These are phyloP conservation scores for Cheilosia urbana DNA, from an alignment of 2,888 invertebrate genomes.

Conservation along the genomic window DNA sequence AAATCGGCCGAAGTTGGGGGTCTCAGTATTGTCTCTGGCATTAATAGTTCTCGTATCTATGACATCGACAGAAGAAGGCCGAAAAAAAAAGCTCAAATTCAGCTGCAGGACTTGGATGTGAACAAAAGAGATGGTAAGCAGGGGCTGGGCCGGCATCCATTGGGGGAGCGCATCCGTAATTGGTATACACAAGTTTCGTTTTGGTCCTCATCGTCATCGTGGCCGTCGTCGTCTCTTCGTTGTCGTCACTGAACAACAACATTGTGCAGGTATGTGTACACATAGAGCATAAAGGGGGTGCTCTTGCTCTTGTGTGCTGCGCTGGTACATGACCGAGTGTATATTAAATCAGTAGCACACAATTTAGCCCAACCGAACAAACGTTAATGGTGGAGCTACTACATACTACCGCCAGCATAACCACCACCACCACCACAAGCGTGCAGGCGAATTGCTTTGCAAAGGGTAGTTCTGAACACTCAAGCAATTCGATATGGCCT, in stretches of 20 bases:
- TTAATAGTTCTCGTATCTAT: conserved; percentile 53
- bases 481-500: conserved; percentile 51
- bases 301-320: conserved; percentile 36
- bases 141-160: not conserved
- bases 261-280: conserved; percentile 18
- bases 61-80: conserved; percentile 40
- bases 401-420: conserved; percentile 26
- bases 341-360: conserved; percentile 72
- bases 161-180: conserved; percentile 62
- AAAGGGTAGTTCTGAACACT: conserved; percentile 59
- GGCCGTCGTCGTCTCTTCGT: not conserved
- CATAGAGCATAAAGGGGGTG: conserved; percentile 27
- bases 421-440: conserved; percentile 19
- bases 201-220: conserved; percentile 29
- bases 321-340: conserved; percentile 44
- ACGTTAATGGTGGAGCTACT: conserved; percentile 51
- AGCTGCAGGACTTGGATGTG: conserved; percentile 57
- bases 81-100: conserved; percentile 39
- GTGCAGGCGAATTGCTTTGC: conserved; percentile 56
- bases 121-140: conserved; percentile 58
- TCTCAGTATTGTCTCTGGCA: too few species aligned
- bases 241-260: conserved; percentile 12
- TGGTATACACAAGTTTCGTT: conserved; percentile 65
- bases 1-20: too few species aligned
- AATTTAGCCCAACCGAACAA: conserved; percentile 71